Evolutionary conservation across 2,113 vertebrate genomes (phyloP).

Genomic region (Syngnathoides biaculeatus): DNA sequence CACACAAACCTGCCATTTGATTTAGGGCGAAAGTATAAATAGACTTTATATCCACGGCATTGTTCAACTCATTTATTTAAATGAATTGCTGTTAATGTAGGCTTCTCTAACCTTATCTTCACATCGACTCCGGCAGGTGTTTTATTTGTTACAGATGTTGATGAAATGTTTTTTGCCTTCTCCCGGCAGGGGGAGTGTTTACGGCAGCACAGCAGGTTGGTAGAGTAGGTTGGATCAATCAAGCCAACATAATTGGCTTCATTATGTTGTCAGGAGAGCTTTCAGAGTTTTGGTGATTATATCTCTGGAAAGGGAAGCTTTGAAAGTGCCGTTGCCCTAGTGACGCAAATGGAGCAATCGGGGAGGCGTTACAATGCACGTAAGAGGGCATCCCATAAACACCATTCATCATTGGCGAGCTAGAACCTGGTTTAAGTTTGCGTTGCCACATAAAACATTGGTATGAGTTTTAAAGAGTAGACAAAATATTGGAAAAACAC

Average conservation of each 20-base stretch:
- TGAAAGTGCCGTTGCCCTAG: conserved; percentile 70
- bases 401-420: conserved; percentile 44
- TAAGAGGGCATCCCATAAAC: conserved; percentile 62
- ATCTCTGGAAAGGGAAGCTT: conserved; percentile 66
- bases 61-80: neutral
- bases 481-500: neutral
- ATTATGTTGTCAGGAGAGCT: conserved; percentile 66
- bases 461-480: neutral
- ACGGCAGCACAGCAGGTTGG: conserved; percentile 20
- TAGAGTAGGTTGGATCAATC: conserved; percentile 53
- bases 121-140: neutral
- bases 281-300: conserved; percentile 72
- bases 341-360: conserved; percentile 68
- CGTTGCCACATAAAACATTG: neutral
- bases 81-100: neutral
- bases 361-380: conserved; percentile 65
- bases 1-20: too few relatives aligned
- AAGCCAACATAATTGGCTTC: conserved; percentile 58
- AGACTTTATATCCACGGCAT: too few relatives aligned
- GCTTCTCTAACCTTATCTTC: neutral
- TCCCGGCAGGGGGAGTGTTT: neutral
- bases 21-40: too few relatives aligned
- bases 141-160: conserved; percentile 1
- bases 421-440: conserved; percentile 5
- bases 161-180: conserved; percentile 4